Base-by-base conservation (phyloP, 92 coral and sea anemone species). In the Meandrina meandrites region DNA sequence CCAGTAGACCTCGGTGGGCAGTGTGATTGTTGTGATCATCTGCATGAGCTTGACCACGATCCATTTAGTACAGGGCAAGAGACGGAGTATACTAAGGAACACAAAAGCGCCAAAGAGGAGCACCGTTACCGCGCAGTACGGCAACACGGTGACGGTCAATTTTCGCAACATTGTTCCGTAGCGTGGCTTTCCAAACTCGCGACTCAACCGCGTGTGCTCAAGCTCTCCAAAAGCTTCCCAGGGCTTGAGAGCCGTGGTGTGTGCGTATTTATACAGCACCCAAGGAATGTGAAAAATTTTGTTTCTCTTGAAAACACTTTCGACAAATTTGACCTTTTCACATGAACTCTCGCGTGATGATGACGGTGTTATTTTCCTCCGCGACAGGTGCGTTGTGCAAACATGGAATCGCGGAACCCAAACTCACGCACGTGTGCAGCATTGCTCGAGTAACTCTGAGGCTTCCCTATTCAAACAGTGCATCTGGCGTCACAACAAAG, bases 1-100 rank as follows among this genome's bases (percentile, higher is more conserved):
- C 96, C 96, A 93, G 93, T 95, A 95, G 73, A 81, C 81, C 21
- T 93, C 94, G 42, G 84, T 89, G 18, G 89, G 95, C 88, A 90
- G 81, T 4, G 88, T 87, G n/a, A 88, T 72, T 21, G 85, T 78
- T 18, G 91, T 79, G 30, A 86, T 47, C 80, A 86, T 80, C 27
- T 72, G 77, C 54, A 82, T 24, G 13, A 92, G 86, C 16, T 70
- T 83, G 42, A 64, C 64, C 19, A 90, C 54, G 89, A 80, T 62
- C 79, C 40, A 87, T 50, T 68, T 90, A n/a, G 88, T 83, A 42
- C 58, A 64, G 35, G 94, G 94, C 30, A 89, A 80, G 31, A 88
- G 53, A n/a, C 78, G 75, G 22, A 84, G 53, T 27, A 48, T 35
- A 4, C 89, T 76, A 17, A 91, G 87, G 40, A 81, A 32, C 5